phyloP scores from a whole-genome alignment of 2,113 vertebrate species.

The Cynoglossus semilaevis region DNA sequence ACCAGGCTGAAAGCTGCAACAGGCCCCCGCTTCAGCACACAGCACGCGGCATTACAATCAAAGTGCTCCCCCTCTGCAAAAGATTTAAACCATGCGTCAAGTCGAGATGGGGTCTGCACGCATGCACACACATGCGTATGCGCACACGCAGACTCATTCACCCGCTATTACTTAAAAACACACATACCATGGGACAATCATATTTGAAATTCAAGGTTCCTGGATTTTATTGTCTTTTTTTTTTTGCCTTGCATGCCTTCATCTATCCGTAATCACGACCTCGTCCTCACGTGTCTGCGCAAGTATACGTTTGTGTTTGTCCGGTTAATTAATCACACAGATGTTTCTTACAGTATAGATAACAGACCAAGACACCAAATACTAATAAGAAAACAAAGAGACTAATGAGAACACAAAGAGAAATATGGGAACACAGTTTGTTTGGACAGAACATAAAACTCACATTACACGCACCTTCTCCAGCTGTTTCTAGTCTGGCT shows the following conservation, averaged over 20 bases:
- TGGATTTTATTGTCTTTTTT: conserved; percentile 39
- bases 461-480: conserved; percentile 5
- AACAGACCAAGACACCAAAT: conserved; percentile 25
- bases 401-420: conserved; percentile 1
- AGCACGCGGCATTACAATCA: conserved; percentile 65
- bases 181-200: conserved; percentile 16
- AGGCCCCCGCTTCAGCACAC: conserved; percentile 58
- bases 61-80: conserved; percentile 65
- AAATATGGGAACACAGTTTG: conserved; percentile 19
- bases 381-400: conserved; percentile 15
- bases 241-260: conserved; percentile 33
- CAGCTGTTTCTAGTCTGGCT: conserved; percentile 11
- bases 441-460: conserved; percentile 24
- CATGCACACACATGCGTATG: conserved; percentile 10
- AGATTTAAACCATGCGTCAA: conserved; percentile 69
- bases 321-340: conserved; percentile 36
- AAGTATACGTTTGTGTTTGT: conserved; percentile 9
- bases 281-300: conserved; percentile 19
- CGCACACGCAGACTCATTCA: background rate
- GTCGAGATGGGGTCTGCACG: conserved; percentile 41
- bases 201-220: conserved; percentile 45
- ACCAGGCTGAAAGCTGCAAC: conserved; percentile 68
- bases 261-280: conserved; percentile 29
- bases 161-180: conserved; percentile 1
- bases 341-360: conserved; percentile 8